phyloP scores from a whole-genome alignment of 2,113 vertebrate genomes.

The Passer domesticus region DNA sequence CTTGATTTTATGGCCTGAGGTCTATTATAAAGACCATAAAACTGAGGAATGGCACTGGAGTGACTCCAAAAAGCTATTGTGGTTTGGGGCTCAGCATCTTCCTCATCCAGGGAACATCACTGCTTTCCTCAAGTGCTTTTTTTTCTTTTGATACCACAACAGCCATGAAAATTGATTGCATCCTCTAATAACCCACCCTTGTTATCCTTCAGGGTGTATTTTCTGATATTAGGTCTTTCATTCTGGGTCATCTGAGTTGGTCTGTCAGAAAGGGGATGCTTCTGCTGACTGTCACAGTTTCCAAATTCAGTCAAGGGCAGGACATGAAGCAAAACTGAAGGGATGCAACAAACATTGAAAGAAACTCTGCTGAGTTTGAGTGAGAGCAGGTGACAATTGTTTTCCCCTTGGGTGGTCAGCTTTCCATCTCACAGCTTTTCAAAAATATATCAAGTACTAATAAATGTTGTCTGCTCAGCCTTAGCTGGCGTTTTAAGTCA shows the following conservation, averaged over 20 bases:
- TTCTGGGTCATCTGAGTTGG: background rate
- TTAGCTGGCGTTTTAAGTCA: background rate
- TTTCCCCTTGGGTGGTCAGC: background rate
- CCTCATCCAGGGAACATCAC: background rate
- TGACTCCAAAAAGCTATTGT: background rate
- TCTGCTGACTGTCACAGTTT: background rate
- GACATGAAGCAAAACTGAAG: background rate
- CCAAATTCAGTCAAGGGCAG: background rate
- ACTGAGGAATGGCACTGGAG: background rate
- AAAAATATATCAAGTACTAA: background rate
- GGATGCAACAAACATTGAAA: background rate
- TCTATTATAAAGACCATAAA: background rate
- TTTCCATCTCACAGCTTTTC: background rate
- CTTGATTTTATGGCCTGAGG: background rate
- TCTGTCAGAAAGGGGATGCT: background rate
- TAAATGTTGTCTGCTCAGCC: background rate
- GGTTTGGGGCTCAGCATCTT: background rate
- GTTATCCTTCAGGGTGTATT: background rate
- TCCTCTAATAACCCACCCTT: background rate
- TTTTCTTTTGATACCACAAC: background rate
- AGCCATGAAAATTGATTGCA: background rate
- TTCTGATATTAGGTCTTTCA: conserved; percentile 1
- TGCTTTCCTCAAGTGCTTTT: background rate
- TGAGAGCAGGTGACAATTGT: background rate
- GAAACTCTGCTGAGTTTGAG: background rate